phyloP scores from a whole-genome alignment of 1,140 invertebrate genomes.

The Neocloeon triangulifer region DNA sequence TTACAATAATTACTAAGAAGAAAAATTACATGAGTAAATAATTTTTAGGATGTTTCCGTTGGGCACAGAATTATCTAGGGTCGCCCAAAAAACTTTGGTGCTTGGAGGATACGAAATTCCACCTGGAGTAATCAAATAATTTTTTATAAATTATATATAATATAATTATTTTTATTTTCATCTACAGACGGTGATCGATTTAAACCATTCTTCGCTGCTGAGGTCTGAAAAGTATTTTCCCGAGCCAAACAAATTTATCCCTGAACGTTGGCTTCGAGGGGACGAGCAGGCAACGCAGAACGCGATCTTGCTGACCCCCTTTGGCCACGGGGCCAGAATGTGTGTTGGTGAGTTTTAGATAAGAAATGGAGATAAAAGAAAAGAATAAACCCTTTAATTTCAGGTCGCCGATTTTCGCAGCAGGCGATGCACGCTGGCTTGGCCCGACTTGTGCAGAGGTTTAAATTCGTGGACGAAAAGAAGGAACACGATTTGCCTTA shows the following conservation, averaged over 20 bases:
- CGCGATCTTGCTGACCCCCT: constrained; percentile 26
- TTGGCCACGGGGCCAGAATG: constrained; percentile 25
- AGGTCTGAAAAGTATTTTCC: constrained; percentile 19
- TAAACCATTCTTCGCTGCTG: constrained; percentile 22
- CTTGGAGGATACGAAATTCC: constrained; percentile 25
- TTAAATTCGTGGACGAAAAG: constrained; percentile 12
- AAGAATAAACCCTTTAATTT: constrained; percentile 8
- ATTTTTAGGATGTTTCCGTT: constrained; percentile 17
- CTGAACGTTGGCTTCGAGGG: constrained; percentile 18
- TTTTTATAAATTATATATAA: background rate
- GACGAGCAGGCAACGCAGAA: constrained; percentile 11
- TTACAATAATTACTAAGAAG: background rate
- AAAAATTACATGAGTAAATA: background rate
- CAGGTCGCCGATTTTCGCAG: constrained; percentile 24
- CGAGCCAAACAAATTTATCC: constrained; percentile 20
- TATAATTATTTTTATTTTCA: constrained; percentile 7
- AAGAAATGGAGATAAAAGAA: background rate
- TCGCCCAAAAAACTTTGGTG: constrained; percentile 21
- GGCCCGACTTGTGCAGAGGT: constrained; percentile 21
- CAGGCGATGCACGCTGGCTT: constrained; percentile 21
- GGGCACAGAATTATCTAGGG: constrained; percentile 24
- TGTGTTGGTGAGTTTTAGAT: constrained; percentile 10
- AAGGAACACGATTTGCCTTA: no score
- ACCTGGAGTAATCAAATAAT: constrained; percentile 12
- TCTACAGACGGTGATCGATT: constrained; percentile 28